Evolutionary conservation across 2,113 vertebrate genomes (phyloP).

Genomic region (Cephalopterus ornatus): DNA sequence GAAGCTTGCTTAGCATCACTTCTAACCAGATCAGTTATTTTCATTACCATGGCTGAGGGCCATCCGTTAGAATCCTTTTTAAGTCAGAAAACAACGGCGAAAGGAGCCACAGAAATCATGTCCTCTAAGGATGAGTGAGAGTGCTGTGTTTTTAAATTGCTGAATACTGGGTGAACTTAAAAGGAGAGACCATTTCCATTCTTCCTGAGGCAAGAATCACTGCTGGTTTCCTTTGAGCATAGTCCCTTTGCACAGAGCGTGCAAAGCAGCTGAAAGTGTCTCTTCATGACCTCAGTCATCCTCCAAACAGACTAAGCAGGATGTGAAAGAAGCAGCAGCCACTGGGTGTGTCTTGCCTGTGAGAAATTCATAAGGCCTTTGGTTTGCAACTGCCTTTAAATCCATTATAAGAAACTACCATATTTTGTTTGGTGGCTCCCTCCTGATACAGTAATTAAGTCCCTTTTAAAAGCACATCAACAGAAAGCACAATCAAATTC

Average conservation of each 20-base stretch:
- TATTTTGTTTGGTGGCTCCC: neutral
- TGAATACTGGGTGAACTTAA: neutral
- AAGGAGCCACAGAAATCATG: neutral
- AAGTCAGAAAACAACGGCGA: neutral
- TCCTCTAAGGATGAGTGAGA: neutral
- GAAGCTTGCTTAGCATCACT: neutral
- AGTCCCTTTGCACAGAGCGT: constrained; percentile 36
- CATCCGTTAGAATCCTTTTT: neutral
- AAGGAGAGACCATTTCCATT: constrained; percentile 26
- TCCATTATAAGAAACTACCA: neutral
- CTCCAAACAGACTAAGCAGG: constrained; percentile 2
- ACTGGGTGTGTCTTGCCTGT: neutral
- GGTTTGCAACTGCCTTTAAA: neutral
- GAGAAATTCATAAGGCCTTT: constrained; percentile 9
- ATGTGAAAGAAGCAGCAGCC: neutral
- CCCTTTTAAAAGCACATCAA: neutral
- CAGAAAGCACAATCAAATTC: neutral
- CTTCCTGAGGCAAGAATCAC: constrained; percentile 18
- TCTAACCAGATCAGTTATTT: neutral
- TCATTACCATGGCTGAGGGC: neutral
- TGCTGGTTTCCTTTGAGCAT: constrained; percentile 5
- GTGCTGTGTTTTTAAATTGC: neutral
- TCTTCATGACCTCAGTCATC: constrained; percentile 37
- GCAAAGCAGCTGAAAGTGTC: constrained; percentile 13
- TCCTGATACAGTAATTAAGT: neutral